phyloP scores from a whole-genome alignment of 1,140 invertebrate genomes.

The Lasioglossum albipes region DNA sequence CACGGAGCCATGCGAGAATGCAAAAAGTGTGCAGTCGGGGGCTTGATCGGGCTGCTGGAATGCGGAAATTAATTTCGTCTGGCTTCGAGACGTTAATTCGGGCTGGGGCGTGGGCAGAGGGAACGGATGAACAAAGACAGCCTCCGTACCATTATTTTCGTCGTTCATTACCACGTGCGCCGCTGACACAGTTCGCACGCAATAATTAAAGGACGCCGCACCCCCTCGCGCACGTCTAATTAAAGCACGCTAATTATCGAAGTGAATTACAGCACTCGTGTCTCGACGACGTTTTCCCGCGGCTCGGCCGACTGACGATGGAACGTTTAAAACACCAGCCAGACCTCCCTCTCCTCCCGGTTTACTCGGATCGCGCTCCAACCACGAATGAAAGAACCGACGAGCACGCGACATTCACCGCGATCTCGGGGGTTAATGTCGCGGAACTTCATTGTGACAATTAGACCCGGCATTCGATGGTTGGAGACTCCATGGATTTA shows the following conservation, averaged over 20 bases:
- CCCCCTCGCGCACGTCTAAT: constrained; percentile 49
- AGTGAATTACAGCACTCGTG: constrained; percentile 50
- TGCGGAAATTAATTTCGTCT: constrained; percentile 32
- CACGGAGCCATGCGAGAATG: neutral
- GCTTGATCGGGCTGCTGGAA: neutral
- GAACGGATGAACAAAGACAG: constrained; percentile 16
- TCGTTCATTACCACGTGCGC: constrained; percentile 54
- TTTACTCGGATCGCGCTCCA: too few relatives aligned
- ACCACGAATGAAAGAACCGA: neutral
- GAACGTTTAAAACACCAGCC: constrained; percentile 19
- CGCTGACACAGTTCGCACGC: constrained; percentile 51
- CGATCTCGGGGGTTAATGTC: neutral
- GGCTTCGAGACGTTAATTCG: constrained; percentile 11
- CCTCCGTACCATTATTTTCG: constrained; percentile 51
- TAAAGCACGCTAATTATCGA: constrained; percentile 61
- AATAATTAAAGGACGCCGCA: constrained; percentile 57
- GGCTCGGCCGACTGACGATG: neutral
- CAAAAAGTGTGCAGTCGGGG: neutral
- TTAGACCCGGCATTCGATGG: neutral
- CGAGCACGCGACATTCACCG: neutral
- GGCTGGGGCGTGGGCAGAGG: neutral
- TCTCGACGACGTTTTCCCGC: constrained; percentile 19
- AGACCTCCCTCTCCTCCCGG: too few relatives aligned
- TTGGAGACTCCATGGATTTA: too few relatives aligned
- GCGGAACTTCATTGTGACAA: neutral